phyloP scores from a whole-genome alignment of 2,113 vertebrate species.

The Apodemus speciosus region DNA sequence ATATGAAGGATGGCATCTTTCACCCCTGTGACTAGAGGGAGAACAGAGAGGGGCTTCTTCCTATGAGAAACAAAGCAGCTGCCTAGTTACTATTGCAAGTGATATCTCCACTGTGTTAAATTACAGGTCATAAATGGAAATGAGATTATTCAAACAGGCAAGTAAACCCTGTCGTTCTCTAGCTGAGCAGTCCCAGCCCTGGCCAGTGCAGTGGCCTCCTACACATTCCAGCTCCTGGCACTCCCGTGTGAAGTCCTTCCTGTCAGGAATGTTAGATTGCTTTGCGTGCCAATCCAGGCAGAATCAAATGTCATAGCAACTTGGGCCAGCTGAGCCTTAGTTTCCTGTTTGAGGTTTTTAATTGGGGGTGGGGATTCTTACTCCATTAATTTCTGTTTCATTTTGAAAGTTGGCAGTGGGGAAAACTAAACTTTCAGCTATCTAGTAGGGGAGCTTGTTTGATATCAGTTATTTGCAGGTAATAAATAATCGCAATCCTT shows the following conservation, averaged over 20 bases:
- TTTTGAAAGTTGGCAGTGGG: constrained; percentile 7
- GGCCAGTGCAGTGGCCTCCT: constrained; percentile 84
- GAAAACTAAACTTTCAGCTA: constrained; percentile 18
- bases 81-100: constrained; percentile 83
- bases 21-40: neutral
- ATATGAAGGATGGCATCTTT: neutral
- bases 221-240: constrained; percentile 89
- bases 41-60: constrained; percentile 68
- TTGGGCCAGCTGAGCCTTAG: constrained; percentile 28
- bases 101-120: constrained; percentile 92
- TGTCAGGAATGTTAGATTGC: neutral
- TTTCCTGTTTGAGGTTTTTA: constrained; percentile 16
- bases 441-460: neutral
- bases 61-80: constrained; percentile 72
- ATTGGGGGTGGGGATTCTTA: neutral
- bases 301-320: constrained; percentile 36
- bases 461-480: neutral
- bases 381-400: constrained; percentile 45
- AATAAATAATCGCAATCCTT: neutral
- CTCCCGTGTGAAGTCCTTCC: constrained; percentile 59
- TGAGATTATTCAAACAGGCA: constrained; percentile 95
- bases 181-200: constrained; percentile 87
- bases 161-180: constrained; percentile 89
- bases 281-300: constrained; percentile 40
- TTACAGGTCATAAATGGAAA: constrained; percentile 97